These are phyloP conservation scores for Musca vetustissima DNA, from an alignment of 1,140 invertebrate species.

Conservation along the genomic window DNA sequence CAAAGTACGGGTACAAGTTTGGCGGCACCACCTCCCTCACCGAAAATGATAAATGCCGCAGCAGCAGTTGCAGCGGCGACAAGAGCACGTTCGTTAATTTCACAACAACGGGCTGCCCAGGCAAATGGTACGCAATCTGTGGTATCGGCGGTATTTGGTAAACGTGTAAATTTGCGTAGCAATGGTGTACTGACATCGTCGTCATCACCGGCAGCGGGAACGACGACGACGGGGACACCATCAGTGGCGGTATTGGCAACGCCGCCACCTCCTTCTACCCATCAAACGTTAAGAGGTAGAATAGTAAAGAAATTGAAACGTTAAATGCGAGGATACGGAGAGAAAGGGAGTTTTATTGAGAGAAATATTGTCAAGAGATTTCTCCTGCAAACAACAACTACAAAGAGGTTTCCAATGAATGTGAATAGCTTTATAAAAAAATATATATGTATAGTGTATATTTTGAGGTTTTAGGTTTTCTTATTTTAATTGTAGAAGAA, in stretches of 20 bases:
- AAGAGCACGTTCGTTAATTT: constrained; percentile 8
- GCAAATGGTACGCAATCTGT: constrained; percentile 4
- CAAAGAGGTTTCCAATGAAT: no score
- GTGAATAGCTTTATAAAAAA: no score
- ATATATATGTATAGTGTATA: no score
- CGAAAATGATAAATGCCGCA: constrained; percentile 32
- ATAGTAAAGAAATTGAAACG: constrained; percentile 23
- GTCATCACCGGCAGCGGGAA: no score
- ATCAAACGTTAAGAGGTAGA: constrained; percentile 20
- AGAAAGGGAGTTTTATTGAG: not conserved
- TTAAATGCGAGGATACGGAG: not conserved
- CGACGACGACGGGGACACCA: not conserved
- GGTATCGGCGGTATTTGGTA: constrained; percentile 5
- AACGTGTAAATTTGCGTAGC: not conserved
- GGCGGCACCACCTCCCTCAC: constrained; percentile 42
- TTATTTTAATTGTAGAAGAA: no score
- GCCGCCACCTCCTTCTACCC: not conserved
- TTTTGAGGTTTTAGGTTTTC: no score
- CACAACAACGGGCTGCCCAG: not conserved
- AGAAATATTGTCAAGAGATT: no score
- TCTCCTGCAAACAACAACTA: no score
- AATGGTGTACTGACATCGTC: no score
- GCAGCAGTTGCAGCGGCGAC: constrained; percentile 15
- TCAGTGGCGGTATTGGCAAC: not conserved
- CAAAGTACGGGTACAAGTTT: constrained; percentile 39